Evolutionary conservation across 2,797 vertebrate genomes (phyloP).

Genomic region (Myripristis jacobus): DNA sequence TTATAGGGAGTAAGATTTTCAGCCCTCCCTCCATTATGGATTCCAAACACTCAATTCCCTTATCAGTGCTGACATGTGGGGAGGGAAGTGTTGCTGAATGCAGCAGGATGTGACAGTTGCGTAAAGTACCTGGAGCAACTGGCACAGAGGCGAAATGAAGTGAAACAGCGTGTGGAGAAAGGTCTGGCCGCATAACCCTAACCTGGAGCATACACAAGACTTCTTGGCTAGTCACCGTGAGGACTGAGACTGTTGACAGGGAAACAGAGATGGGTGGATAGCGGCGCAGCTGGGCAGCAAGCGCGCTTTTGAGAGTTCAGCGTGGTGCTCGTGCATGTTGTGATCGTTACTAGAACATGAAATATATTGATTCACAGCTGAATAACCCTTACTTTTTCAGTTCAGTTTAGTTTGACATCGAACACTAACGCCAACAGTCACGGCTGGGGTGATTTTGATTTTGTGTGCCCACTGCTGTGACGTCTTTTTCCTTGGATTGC

Average conservation of each 20-base stretch:
- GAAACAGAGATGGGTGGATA: neutral
- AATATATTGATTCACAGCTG: neutral
- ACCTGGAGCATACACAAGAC: constrained; percentile 14
- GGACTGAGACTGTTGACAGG: constrained; percentile 7
- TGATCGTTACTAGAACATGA: neutral
- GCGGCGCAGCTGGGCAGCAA: neutral
- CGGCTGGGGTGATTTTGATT: too few species aligned
- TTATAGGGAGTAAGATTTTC: constrained; percentile 18
- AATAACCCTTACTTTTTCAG: too few species aligned
- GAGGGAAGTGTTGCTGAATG: constrained; percentile 48
- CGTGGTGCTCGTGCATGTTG: neutral
- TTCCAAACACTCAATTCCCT: constrained; percentile 33
- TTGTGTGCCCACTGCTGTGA: neutral
- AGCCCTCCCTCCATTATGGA: constrained; percentile 21
- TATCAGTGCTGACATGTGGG: constrained; percentile 65
- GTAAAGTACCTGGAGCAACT: constrained; percentile 54
- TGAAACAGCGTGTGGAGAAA: constrained; percentile 33
- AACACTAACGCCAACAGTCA: too few species aligned
- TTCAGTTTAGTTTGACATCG: too few species aligned
- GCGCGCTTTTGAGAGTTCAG: neutral
- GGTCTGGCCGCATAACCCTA: constrained; percentile 19
- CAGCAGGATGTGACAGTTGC: constrained; percentile 61
- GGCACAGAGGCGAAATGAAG: constrained; percentile 44
- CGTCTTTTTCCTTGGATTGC: too few species aligned
- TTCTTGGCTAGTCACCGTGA: constrained; percentile 7